phyloP scores from a whole-genome alignment of 1,140 invertebrate genomes.

The Heterodera schachtii region DNA sequence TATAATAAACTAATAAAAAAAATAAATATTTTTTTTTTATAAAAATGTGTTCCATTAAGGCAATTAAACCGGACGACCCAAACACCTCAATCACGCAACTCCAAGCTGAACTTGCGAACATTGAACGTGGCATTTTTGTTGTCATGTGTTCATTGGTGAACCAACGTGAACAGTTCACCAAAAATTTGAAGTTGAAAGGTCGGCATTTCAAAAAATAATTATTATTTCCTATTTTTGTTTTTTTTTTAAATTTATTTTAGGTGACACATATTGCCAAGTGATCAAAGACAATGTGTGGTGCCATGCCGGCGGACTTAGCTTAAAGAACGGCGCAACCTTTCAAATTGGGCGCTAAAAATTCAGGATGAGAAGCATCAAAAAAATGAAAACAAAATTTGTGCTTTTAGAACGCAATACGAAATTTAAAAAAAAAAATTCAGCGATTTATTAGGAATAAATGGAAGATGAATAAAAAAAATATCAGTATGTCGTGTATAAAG shows the following conservation, averaged over 20 bases:
- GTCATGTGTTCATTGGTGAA: background rate
- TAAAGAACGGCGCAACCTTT: background rate
- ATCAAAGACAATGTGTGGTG: background rate
- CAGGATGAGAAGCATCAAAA: no score
- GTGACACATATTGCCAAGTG: background rate
- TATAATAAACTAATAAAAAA: background rate
- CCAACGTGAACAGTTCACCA: background rate
- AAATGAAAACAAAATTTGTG: no score
- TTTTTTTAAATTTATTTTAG: background rate
- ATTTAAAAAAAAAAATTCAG: no score
- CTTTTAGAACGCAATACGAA: no score
- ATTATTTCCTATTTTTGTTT: no score
- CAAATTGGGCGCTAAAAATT: background rate
- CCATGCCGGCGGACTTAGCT: background rate
- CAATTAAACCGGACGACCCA: background rate
- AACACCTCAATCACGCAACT: background rate
- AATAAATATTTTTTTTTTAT: background rate
- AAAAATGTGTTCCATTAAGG: background rate
- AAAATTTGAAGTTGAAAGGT: constrained; percentile 1
- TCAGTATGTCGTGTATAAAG: no score
- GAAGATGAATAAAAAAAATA: no score
- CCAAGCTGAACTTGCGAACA: background rate
- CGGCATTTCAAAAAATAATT: no score
- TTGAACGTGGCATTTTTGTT: background rate
- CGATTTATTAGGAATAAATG: no score